phyloP scores from a whole-genome alignment of 1,140 invertebrate species.

The Zelostemma sp. region DNA sequence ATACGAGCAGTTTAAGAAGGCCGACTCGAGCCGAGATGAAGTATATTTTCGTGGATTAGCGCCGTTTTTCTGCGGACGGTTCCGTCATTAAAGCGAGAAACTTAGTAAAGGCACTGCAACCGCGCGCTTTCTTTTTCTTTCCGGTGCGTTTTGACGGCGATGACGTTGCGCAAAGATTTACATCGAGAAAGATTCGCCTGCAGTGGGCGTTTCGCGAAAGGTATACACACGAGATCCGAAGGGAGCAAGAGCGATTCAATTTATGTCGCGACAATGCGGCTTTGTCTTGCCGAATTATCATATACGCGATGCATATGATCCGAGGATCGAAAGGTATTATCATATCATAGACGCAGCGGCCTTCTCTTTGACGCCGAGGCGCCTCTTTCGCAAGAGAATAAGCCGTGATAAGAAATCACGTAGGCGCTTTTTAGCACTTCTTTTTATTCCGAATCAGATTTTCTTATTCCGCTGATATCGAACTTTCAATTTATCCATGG shows the following conservation, averaged over 20 bases:
- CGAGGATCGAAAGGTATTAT: constrained; percentile 51
- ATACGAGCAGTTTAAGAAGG: constrained; percentile 52
- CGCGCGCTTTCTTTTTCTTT: not conserved
- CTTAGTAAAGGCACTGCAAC: no score
- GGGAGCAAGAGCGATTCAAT: constrained; percentile 55
- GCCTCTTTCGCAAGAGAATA: constrained; percentile 47
- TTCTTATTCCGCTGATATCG: no score
- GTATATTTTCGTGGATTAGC: constrained; percentile 61
- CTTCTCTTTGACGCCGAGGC: constrained; percentile 53
- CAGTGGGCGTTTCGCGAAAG: constrained; percentile 49
- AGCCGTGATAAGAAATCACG: constrained; percentile 24
- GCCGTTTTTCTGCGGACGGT: constrained; percentile 2
- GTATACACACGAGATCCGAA: constrained; percentile 22
- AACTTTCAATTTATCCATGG: no score
- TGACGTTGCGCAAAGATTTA: constrained; percentile 34
- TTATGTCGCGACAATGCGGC: constrained; percentile 66
- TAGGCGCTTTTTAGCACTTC: constrained; percentile 15
- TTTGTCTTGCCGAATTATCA: constrained; percentile 68
- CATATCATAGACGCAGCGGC: constrained; percentile 62
- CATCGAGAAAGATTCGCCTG: constrained; percentile 27
- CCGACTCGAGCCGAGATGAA: constrained; percentile 37
- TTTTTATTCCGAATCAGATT: no score
- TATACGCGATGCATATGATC: constrained; percentile 60
- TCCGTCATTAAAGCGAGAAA: not conserved
- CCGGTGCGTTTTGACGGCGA: constrained; percentile 17